Percentiles rank a stretch among this genome's conserved stretches.
phyloP scores from a whole-genome alignment of 2,113 vertebrate genomes.

The Pelecanoides urinatrix region DNA sequence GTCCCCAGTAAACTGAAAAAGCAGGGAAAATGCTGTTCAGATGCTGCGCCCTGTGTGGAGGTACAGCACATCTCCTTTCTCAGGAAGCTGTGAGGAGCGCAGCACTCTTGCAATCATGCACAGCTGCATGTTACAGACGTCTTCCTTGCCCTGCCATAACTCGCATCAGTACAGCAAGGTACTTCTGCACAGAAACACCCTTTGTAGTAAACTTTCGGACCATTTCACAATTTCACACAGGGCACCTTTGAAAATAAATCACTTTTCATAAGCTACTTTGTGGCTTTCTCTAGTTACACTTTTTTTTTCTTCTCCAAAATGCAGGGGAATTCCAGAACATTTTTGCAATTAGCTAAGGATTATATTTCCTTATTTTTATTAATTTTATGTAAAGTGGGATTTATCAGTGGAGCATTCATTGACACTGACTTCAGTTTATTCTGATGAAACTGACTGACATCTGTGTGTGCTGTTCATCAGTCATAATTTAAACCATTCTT shows the following conservation, averaged over 20 bases:
- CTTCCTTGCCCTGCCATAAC: background rate
- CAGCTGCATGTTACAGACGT: accelerated
- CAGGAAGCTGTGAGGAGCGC: no score
- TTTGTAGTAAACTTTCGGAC: background rate
- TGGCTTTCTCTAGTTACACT: slow-evolving; percentile 39
- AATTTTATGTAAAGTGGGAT: slow-evolving; percentile 87
- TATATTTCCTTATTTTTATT: slow-evolving; percentile 91
- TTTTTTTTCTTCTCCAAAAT: background rate
- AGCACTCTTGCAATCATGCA: no score
- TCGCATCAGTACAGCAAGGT: background rate
- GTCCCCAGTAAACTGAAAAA: no score
- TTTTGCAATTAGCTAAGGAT: slow-evolving; percentile 85
- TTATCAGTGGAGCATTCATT: slow-evolving; percentile 84
- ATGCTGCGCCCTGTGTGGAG: no score
- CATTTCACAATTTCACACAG: no score
- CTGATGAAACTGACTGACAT: slow-evolving; percentile 95
- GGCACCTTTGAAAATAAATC: slow-evolving; percentile 34
- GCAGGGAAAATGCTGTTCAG: no score
- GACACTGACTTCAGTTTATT: slow-evolving; percentile 84
- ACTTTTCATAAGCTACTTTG: background rate
- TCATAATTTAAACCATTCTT: slow-evolving; percentile 98
- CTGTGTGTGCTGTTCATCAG: slow-evolving; percentile 92
- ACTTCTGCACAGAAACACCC: background rate
- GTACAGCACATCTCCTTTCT: no score
- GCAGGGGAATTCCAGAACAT: no score